Conservation (phyloP, 2,888 invertebrate genomes). For the Lacanobia oleracea region DNA sequence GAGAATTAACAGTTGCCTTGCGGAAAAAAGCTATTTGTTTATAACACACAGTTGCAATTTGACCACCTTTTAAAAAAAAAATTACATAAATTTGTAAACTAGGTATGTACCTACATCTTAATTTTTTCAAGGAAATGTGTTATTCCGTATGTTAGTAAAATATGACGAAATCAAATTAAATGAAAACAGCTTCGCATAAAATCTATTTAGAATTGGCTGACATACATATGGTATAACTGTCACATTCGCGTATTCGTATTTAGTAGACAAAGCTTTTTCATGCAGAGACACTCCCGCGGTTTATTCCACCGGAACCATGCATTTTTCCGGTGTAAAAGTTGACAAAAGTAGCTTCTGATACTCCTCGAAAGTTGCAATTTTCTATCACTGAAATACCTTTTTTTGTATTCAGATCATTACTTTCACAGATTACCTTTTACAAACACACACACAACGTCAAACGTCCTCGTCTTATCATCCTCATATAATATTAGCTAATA, state of each 20-base stretch:
- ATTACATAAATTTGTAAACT: background rate
- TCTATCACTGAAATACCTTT: background rate
- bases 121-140: background rate
- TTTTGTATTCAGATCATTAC: background rate
- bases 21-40: background rate
- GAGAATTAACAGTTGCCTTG: slow-evolving; percentile 1
- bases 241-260: too few relatives aligned
- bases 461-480: background rate
- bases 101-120: too few relatives aligned
- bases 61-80: background rate
- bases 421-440: background rate
- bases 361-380: background rate
- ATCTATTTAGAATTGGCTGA: background rate
- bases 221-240: too few relatives aligned
- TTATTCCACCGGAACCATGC: too few relatives aligned
- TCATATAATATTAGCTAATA: background rate
- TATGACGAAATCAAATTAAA: background rate
- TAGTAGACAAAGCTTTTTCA: too few relatives aligned
- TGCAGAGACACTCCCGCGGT: too few relatives aligned
- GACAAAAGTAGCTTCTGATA: background rate
- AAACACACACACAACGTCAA: background rate
- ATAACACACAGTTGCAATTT: background rate
- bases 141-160: background rate
- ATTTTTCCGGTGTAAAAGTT: too few relatives aligned
- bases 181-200: background rate